phyloP scores from a whole-genome alignment of 1,140 invertebrate genomes.

The Brachionus sp. region DNA sequence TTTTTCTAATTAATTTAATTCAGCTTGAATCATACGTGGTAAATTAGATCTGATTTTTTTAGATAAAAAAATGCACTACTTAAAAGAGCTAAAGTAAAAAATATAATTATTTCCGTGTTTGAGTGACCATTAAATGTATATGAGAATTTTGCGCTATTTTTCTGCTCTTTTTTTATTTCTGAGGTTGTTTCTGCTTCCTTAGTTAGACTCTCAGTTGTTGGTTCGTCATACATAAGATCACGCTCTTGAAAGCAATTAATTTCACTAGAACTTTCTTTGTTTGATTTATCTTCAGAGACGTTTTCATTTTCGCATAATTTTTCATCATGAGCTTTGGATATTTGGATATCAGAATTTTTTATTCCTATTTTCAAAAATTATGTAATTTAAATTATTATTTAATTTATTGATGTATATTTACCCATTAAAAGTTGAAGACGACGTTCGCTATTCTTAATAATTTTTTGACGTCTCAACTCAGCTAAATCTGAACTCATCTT shows the following conservation, averaged over 20 bases:
- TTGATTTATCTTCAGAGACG: background rate
- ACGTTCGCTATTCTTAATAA: constrained; percentile 23
- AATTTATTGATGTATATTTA: background rate
- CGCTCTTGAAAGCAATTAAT: background rate
- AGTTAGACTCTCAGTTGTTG: background rate
- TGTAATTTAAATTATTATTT: background rate
- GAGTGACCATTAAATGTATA: constrained; percentile 29
- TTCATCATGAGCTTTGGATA: background rate
- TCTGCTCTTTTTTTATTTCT: background rate
- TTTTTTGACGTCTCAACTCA: constrained; percentile 45
- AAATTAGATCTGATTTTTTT: background rate
- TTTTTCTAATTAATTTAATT: background rate
- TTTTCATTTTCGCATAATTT: background rate
- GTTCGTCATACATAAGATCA: background rate
- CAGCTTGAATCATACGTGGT: background rate
- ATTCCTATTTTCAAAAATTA: background rate
- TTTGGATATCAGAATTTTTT: background rate
- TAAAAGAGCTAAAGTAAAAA: background rate
- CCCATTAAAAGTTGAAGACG: constrained; percentile 42
- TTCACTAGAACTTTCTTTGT: background rate
- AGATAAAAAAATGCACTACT: background rate
- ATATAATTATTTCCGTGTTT: background rate
- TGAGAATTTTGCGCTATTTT: background rate
- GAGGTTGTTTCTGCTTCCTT: background rate
- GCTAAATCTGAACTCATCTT: constrained; percentile 34